These are phyloP conservation scores for Aselliscus stoliczkanus DNA, from an alignment of 2,797 vertebrate species.

Conservation along the genomic window DNA sequence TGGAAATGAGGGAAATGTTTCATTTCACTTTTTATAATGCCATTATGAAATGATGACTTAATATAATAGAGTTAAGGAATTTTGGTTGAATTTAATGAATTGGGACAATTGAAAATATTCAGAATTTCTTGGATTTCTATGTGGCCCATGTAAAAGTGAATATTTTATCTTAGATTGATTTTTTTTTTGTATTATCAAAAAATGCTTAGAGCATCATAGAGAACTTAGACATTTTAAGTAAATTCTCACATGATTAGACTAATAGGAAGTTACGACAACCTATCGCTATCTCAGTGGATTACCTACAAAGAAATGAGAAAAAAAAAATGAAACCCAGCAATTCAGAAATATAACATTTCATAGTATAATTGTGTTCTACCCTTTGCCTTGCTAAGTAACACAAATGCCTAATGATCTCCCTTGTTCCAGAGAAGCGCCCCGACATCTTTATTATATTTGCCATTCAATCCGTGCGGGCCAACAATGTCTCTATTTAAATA, in stretches of 20 bases:
- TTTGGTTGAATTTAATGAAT: not conserved
- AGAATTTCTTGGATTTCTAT: not conserved
- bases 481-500: conserved; percentile 36
- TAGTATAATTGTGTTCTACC: not conserved
- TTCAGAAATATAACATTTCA: not conserved
- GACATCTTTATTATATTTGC: conserved; percentile 52
- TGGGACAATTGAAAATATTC: not conserved
- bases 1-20: not conserved
- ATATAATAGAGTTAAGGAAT: not conserved
- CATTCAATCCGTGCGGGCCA: not conserved
- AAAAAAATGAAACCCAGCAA: not conserved
- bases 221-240: not conserved
- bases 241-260: not conserved
- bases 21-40: not conserved
- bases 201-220: not conserved
- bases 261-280: not conserved
- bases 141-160: not conserved
- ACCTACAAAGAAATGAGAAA: not conserved
- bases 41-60: not conserved
- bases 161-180: not conserved
- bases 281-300: not conserved
- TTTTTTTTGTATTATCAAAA: not conserved
- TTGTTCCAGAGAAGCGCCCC: not conserved
- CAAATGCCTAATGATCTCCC: conserved; percentile 39
- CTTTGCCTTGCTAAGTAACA: conserved; percentile 11